Percentiles rank a stretch among this genome's conserved stretches.
phyloP scores from a whole-genome alignment of 2,113 vertebrate species.

The Entomyzon cyanotis region DNA sequence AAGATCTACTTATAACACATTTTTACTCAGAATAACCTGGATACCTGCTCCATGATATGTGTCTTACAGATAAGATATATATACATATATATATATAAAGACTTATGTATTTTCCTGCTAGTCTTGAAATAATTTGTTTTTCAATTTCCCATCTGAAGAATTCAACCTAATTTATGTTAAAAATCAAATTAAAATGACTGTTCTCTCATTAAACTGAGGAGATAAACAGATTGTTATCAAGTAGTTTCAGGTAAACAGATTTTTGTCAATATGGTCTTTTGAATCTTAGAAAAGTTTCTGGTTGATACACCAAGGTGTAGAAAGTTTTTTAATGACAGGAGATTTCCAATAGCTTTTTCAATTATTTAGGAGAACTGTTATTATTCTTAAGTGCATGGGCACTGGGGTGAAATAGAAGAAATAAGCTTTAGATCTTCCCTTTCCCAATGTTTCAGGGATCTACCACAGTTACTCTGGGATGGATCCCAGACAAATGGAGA shows the following conservation, averaged over 20 bases:
- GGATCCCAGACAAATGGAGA: not conserved
- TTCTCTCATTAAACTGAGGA: not conserved
- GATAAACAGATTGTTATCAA: not conserved
- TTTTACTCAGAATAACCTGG: not conserved
- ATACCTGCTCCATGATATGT: rapidly evolving
- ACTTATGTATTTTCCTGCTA: not conserved
- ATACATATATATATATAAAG: not conserved
- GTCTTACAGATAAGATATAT: not conserved
- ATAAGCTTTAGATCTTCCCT: not conserved
- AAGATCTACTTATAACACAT: not conserved
- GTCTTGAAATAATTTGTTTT: not conserved
- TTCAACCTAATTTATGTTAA: not conserved
- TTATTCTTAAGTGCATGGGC: not conserved
- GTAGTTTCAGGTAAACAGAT: not conserved
- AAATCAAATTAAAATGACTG: not conserved
- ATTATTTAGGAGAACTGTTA: not conserved
- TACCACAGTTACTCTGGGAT: not conserved
- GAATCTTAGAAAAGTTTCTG: not conserved
- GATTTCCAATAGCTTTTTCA: not conserved
- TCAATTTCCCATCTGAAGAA: not conserved
- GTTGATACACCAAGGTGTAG: not conserved
- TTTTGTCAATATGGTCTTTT: not conserved
- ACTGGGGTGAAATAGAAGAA: not conserved
- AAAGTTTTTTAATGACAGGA: not conserved
- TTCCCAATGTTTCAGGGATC: not conserved